Conservation (phyloP, 2,113 vertebrate species). For the Scortum barcoo region DNA sequence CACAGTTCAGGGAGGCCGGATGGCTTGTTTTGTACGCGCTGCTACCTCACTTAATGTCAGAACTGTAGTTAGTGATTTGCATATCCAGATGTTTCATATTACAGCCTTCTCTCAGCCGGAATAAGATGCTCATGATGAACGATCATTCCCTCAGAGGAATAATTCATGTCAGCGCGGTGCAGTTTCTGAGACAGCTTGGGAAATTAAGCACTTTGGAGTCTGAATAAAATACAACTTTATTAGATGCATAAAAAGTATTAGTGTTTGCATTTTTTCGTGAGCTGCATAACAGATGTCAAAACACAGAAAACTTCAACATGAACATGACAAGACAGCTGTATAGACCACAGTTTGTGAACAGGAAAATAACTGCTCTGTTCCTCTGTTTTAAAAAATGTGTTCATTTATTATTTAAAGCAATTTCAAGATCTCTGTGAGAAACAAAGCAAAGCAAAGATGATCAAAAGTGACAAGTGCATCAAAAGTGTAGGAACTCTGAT, state of each 20-base stretch:
- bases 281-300: background rate
- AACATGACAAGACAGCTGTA: background rate
- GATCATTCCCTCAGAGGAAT: conserved; percentile 54
- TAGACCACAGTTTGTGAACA: background rate
- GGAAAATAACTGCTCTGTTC: background rate
- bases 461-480: background rate
- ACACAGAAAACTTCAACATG: background rate
- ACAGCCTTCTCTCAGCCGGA: conserved; percentile 50
- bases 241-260: background rate
- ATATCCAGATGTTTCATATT: conserved; percentile 74
- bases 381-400: background rate
- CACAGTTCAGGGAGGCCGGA: conserved; percentile 38
- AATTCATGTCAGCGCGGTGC: conserved; percentile 29
- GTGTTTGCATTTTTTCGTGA: background rate
- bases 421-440: background rate
- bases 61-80: conserved; percentile 48
- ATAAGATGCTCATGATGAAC: conserved; percentile 66
- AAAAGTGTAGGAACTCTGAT: background rate
- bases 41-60: conserved; percentile 63
- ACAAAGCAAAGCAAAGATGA: background rate
- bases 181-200: conserved; percentile 34
- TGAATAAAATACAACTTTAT: conserved; percentile 36
- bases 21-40: conserved; percentile 48
- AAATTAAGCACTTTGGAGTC: conserved; percentile 22
- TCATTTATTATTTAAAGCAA: background rate